Evolutionary conservation across 2,113 vertebrate species (phyloP).

Genomic region (Phodopus roborovskii): DNA sequence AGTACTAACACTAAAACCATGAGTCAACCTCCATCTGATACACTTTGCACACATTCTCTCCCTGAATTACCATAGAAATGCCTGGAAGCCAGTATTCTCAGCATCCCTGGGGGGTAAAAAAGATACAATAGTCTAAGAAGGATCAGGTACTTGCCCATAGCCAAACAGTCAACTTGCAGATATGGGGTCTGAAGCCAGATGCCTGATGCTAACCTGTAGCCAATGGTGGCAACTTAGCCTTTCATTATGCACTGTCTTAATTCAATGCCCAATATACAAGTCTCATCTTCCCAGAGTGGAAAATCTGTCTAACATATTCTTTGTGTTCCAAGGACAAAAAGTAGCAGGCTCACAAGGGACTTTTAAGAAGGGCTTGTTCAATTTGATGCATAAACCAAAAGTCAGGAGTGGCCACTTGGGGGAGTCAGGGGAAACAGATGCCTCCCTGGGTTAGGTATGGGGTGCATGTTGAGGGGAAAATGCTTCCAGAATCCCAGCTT

Average conservation of each 20-base stretch:
- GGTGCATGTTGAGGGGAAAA: background rate
- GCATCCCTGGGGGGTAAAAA: background rate
- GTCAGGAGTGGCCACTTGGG: background rate
- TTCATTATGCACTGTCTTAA: background rate
- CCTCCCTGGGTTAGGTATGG: background rate
- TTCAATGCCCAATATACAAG: background rate
- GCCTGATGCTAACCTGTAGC: background rate
- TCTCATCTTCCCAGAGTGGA: background rate
- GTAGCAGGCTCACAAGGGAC: background rate
- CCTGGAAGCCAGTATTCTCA: background rate
- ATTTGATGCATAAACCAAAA: constrained; percentile 35
- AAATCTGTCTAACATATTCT: background rate
- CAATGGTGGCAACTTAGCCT: background rate
- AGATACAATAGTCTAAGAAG: background rate
- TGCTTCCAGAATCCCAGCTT: background rate
- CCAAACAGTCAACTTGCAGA: background rate
- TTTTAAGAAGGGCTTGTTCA: background rate
- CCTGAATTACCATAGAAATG: background rate
- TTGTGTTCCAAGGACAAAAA: background rate
- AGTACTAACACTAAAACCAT: background rate
- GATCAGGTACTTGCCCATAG: background rate
- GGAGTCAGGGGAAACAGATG: background rate
- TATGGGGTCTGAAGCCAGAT: background rate
- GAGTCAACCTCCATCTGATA: background rate
- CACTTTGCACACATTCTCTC: background rate